Evolutionary conservation across 2,797 vertebrate species (phyloP).

Genomic region (Carapus acus): DNA sequence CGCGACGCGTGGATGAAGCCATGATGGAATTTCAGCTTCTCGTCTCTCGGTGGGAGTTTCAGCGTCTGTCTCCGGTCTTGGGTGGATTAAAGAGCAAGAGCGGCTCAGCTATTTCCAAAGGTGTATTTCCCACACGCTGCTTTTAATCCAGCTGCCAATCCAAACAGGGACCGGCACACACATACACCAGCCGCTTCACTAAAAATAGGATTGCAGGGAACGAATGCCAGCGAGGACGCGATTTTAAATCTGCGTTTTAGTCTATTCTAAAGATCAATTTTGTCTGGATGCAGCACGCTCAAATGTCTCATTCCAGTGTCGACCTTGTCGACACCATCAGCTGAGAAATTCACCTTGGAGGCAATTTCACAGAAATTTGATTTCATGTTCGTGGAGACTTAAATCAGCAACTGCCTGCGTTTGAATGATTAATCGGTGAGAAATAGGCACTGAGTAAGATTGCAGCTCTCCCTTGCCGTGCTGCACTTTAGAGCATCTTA

Average conservation of each 20-base stretch:
- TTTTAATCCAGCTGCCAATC: constrained; percentile 60
- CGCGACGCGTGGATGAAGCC: constrained; percentile 1
- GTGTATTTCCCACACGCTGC: constrained; percentile 28
- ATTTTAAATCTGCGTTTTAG: no score
- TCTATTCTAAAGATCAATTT: no score
- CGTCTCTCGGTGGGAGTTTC: constrained; percentile 55
- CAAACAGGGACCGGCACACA: constrained; percentile 37
- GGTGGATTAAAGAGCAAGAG: constrained; percentile 72
- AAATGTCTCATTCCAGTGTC: no score
- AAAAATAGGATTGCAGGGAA: constrained; percentile 26
- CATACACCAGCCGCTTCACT: constrained; percentile 11
- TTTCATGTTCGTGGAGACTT: constrained; percentile 24
- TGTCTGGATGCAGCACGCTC: no score
- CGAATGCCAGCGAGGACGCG: constrained; percentile 11
- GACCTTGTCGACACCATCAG: no score
- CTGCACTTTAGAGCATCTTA: constrained; percentile 41
- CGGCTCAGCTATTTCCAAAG: constrained; percentile 46
- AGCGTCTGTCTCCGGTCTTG: constrained; percentile 64
- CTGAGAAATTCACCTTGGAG: no score
- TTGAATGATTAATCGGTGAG: constrained; percentile 11
- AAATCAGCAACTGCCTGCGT: constrained; percentile 8
- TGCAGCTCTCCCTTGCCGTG: constrained; percentile 39
- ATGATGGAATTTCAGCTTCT: constrained; percentile 34
- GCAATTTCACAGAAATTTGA: no score
- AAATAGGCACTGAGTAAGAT: constrained; percentile 37